Conservation (phyloP, 2,113 vertebrate genomes). For the Pteronura brasiliensis region DNA sequence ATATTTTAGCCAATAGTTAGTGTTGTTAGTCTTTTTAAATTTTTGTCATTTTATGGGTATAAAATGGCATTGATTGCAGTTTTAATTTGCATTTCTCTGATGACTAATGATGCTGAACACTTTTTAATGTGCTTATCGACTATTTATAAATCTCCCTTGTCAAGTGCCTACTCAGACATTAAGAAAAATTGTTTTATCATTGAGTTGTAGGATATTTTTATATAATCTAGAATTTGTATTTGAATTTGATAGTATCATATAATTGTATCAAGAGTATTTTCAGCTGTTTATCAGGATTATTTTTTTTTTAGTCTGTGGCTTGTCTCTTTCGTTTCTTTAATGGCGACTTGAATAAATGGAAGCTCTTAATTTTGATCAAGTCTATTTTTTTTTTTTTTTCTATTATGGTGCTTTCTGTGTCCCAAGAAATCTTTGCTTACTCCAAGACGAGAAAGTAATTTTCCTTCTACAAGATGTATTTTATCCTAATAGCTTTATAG, state of each 20-base stretch:
- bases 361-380: slow-evolving; percentile 34
- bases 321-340: slow-evolving; percentile 38
- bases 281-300: background rate
- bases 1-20: background rate
- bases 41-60: background rate
- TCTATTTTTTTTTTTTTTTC: background rate
- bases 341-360: slow-evolving; percentile 14
- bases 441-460: slow-evolving; percentile 2
- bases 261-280: background rate
- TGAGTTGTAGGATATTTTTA: background rate
- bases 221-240: background rate
- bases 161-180: background rate
- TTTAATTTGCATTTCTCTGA: slow-evolving; percentile 34
- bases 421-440: background rate
- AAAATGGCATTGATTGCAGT: background rate
- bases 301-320: background rate
- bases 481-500: slow-evolving; percentile 15
- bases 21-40: background rate
- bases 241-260: background rate
- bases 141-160: slow-evolving; percentile 17
- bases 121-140: background rate
- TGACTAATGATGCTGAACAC: background rate
- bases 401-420: background rate
- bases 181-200: background rate
- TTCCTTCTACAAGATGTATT: slow-evolving; percentile 10